Base-by-base conservation (phyloP, 2,113 vertebrate species). In the Notothenia coriiceps region DNA sequence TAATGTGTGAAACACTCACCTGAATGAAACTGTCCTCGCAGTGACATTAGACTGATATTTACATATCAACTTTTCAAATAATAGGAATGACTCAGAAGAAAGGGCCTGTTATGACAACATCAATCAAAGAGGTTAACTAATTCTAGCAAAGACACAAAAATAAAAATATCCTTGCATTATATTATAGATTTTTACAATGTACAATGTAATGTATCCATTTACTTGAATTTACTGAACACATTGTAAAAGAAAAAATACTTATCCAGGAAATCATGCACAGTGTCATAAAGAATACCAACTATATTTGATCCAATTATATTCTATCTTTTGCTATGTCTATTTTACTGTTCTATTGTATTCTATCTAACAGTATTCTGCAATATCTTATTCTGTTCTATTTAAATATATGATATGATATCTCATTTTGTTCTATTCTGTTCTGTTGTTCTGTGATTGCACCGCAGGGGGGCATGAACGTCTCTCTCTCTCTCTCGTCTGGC, bases 401-500 rank as follows among this genome's bases (percentile, higher is more conserved):
- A 5, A 29, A 43, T 51, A 66, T 59, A 13, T 57, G 54, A 17
- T 51, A 11, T 59, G n/a, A n/a, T 20, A 22, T 55, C 12, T 4
- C 6, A 10, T 25, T 55, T n/a, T 25, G 10, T 64, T 33, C 66
- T 64, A 15, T 55, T 65, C 10, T 20, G 2, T 55, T 55, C 20
- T 1, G 54, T 56, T 14, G 64, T 83, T 78, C 70, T 63, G 35
- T 49, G 12, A 10, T 70, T 12, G 44, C 70, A 63, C 94, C 90
- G 80, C 91, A 79, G 86, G 93, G 73, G 90, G 93, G 93, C 94
- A 77, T 43, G 44, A 33, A 69, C 75, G 79, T 82, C 65, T 33
- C 77, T 20, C 55, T 51, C 64, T 35, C 35, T 51, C 64, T 40
- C 35, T 29, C 56, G 59, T 74, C 43, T 88, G 91, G 95, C 95